phyloP scores from a whole-genome alignment of 2,888 invertebrate genomes.

The Mechanitis mazaeus region DNA sequence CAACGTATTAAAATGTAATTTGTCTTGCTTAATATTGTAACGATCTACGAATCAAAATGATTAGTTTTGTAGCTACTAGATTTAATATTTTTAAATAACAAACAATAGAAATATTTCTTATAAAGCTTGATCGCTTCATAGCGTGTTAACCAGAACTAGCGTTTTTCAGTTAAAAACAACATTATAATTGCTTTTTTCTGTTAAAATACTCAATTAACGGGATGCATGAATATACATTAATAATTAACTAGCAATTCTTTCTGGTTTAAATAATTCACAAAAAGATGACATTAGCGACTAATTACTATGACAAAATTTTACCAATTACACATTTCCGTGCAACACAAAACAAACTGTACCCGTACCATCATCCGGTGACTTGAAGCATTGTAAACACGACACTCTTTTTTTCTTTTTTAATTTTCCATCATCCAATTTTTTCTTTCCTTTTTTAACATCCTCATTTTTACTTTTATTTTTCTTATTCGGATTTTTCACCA shows the following conservation, averaged over 20 bases:
- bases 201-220: not conserved
- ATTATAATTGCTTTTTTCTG: not conserved
- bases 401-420: conserved; percentile 71
- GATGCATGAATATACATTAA: not conserved
- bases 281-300: not conserved
- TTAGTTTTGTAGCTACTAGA: too few relatives aligned
- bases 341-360: conserved; percentile 15
- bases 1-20: too few relatives aligned
- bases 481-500: conserved; percentile 62
- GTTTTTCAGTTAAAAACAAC: not conserved
- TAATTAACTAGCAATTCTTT: not conserved
- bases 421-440: conserved; percentile 60
- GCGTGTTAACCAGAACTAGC: too few relatives aligned
- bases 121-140: too few relatives aligned
- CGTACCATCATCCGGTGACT: conserved; percentile 67
- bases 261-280: not conserved
- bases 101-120: too few relatives aligned
- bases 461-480: conserved; percentile 49
- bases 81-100: too few relatives aligned
- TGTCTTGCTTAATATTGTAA: too few relatives aligned
- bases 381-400: conserved; percentile 75
- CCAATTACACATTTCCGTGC: not conserved
- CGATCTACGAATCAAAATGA: too few relatives aligned
- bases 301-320: not conserved
- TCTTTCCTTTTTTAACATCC: conserved; percentile 46